phyloP scores from a whole-genome alignment of 2,797 vertebrate species.

The Pipistrellus nathusii region DNA sequence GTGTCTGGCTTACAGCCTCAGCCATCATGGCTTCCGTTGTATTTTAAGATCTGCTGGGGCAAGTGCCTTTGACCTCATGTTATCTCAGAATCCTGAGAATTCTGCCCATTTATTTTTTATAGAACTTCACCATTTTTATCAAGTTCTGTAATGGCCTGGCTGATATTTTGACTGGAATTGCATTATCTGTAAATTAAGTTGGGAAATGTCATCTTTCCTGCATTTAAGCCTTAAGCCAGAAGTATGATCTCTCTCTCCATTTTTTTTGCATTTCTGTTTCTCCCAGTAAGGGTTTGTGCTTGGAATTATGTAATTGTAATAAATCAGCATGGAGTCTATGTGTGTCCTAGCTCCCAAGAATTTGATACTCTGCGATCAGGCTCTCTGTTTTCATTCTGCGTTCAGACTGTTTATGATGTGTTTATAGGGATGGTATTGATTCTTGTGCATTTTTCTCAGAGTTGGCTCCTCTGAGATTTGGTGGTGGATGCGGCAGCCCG shows the following conservation, averaged over 20 bases:
- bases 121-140: conserved; percentile 44
- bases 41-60: background rate
- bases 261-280: background rate
- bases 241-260: background rate
- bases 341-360: background rate
- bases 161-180: background rate
- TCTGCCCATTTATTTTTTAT: conserved; percentile 1
- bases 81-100: background rate
- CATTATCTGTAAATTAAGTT: conserved; percentile 12
- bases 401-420: conserved; percentile 18
- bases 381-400: background rate
- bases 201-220: background rate
- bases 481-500: background rate
- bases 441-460: conserved; percentile 35
- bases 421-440: conserved; percentile 23
- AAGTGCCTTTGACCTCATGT: background rate
- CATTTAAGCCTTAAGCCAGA: background rate
- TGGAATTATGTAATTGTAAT: conserved; percentile 19
- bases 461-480: background rate
- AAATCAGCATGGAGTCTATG: background rate
- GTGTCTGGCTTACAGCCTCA: background rate
- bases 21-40: background rate
- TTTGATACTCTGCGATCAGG: background rate
- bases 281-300: background rate
- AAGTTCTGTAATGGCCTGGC: conserved; percentile 39